Conservation (phyloP, 2,113 vertebrate genomes). For the Trochalopteron elliotii region DNA sequence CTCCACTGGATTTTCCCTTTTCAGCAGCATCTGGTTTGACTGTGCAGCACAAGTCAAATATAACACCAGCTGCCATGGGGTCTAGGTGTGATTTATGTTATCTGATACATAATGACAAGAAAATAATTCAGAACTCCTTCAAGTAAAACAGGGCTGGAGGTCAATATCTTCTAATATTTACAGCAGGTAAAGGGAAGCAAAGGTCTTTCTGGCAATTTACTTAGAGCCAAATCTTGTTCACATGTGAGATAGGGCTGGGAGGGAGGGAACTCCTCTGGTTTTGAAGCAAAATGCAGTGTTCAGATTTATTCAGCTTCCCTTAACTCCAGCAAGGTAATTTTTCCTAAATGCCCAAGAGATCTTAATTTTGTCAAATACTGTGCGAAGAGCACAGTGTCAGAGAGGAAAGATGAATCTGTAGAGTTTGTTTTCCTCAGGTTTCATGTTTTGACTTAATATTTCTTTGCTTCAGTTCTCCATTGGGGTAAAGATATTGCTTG, state of each 20-base stretch:
- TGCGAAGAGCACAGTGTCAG: accelerated
- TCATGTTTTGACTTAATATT: accelerated
- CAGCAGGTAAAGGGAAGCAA: not conserved
- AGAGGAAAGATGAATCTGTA: not conserved
- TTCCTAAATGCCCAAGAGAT: not conserved
- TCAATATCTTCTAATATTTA: conserved; percentile 20
- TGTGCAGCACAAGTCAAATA: not conserved
- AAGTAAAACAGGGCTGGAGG: not conserved
- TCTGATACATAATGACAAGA: not conserved
- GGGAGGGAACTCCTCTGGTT: not conserved
- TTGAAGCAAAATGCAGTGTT: not conserved
- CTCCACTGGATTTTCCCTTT: not conserved
- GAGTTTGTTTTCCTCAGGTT: not conserved
- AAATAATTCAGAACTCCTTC: conserved; percentile 21
- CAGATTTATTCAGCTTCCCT: not conserved
- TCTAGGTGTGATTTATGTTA: not conserved
- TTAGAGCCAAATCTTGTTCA: not conserved
- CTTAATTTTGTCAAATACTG: not conserved
- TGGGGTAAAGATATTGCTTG: not conserved
- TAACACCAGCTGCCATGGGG: not conserved
- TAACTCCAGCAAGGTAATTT: not conserved
- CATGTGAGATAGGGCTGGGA: accelerated
- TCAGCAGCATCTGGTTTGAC: not conserved
- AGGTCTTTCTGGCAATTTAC: conserved; percentile 6
- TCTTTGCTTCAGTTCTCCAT: not conserved